Evolutionary conservation across 2,888 invertebrate genomes (phyloP), one percentile per base, ranked within the genome.

Genomic region (Himalopsyche anomala): DNA sequence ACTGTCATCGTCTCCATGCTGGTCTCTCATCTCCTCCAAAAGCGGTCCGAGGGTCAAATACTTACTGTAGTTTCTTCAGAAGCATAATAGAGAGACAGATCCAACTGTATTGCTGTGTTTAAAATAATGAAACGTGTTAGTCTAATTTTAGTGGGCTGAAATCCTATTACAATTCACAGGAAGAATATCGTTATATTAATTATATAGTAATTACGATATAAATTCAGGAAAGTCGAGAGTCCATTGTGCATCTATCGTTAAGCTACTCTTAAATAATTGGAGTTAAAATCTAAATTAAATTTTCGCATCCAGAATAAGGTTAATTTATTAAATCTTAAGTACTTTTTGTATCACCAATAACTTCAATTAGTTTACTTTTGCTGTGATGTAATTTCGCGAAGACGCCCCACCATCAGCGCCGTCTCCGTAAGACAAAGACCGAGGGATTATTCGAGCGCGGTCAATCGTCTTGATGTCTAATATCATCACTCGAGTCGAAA

Each of bases 301-400:
- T 81, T 84, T 84, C 56, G 80, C 84, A 84, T 84, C 84, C 54
- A 62, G 62, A 62, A 51, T 81, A 84, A 83, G 42, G 51, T 74
- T 74, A 84, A 84, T 84, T 81, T 80, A 51, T 62, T 81, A 81
- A 84, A 81, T 81, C 69, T n/a, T 85, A 82, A 85, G 85, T 85
- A 82, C 74, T 54, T 82, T 85, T 85, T 85, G 82, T 85, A 85
- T 85, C 85, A 85, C 85, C 81, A 55, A 28, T 79, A 74, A 40
- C 79, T 85, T 81, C 82, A 79, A 85, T 55, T 74, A 55, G 82
- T 82, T 69, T 85, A 84, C 82, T 85, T 85, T 85, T 85, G 82
- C 82, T 82, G 85, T 82, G 82, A 85, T 85, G 81, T 55, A 55
- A 80, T 80, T 5, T 51, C 9, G 80, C 80, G 51, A 80, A 2